phyloP scores from a whole-genome alignment of 2,113 vertebrate genomes.

The Rutilus rutilus region DNA sequence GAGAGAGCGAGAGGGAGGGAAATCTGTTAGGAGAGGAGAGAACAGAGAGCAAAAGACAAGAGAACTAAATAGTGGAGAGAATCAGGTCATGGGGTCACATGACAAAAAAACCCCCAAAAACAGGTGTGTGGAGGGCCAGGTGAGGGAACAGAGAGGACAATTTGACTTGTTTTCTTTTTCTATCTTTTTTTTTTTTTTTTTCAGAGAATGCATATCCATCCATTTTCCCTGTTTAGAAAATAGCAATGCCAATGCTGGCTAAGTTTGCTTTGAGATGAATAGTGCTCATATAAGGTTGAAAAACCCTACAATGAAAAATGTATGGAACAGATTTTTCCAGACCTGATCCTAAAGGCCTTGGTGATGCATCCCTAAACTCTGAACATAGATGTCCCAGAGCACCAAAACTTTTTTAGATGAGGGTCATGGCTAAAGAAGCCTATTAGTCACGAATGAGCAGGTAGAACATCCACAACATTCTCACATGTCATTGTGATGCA shows the following conservation, averaged over 20 bases:
- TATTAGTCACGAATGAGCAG: background rate
- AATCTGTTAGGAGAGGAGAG: constrained; percentile 55
- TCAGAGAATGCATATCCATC: background rate
- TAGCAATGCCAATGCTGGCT: background rate
- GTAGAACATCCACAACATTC: constrained; percentile 3
- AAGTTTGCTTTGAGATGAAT: background rate
- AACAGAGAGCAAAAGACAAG: constrained; percentile 49
- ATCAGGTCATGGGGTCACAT: constrained; percentile 56
- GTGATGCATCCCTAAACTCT: background rate
- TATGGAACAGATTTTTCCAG: background rate
- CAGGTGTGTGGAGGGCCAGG: constrained; percentile 33
- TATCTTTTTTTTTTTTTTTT: too few species aligned
- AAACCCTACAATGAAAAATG: too few species aligned
- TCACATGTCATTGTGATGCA: background rate
- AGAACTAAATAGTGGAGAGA: constrained; percentile 27
- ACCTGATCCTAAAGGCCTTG: background rate
- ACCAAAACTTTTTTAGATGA: background rate
- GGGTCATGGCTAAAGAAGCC: background rate
- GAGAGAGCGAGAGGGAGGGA: constrained; percentile 64
- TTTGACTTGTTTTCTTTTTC: background rate
- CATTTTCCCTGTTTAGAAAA: background rate
- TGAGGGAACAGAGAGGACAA: background rate
- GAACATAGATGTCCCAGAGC: background rate
- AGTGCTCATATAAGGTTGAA: background rate
- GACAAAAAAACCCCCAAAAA: constrained; percentile 31